Conservation (phyloP, 1,140 invertebrate genomes). For the Cepaea nemoralis region DNA sequence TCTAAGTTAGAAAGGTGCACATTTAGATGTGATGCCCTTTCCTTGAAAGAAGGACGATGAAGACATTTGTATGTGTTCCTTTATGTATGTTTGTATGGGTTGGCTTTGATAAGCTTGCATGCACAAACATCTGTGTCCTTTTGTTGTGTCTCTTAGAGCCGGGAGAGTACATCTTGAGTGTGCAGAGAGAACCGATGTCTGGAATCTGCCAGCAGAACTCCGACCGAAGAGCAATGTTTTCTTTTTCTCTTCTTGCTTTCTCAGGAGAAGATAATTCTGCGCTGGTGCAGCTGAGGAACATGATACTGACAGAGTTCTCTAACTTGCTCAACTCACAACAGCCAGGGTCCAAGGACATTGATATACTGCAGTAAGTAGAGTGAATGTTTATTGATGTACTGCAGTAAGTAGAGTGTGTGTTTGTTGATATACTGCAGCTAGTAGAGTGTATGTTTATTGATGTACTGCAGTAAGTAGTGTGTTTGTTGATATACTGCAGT, state of each 20-base stretch:
- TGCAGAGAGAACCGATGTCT: not conserved
- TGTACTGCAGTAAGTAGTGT: too few species aligned
- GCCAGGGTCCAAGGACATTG: constrained; percentile 26
- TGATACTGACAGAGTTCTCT: constrained; percentile 65
- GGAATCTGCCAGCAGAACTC: not conserved
- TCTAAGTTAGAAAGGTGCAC: too few species aligned
- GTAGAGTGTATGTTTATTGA: too few species aligned
- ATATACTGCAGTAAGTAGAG: constrained; percentile 21
- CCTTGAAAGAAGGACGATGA: too few species aligned
- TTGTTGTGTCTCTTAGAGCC: not conserved
- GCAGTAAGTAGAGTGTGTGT: too few species aligned
- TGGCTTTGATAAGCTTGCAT: too few species aligned
- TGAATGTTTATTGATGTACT: too few species aligned
- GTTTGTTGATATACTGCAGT: too few species aligned
- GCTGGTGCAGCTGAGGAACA: constrained; percentile 57
- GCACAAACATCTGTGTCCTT: not conserved
- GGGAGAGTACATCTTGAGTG: not conserved
- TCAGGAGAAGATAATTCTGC: constrained; percentile 52
- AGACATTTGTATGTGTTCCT: too few species aligned
- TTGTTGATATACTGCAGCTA: too few species aligned
- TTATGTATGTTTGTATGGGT: too few species aligned
- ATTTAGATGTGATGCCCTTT: too few species aligned
- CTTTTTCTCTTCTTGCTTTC: not conserved
- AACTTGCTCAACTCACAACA: constrained; percentile 58
- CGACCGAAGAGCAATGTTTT: not conserved